These are phyloP conservation scores for Falco berigora DNA, from an alignment of 2,797 vertebrate genomes.

Conservation along the genomic window DNA sequence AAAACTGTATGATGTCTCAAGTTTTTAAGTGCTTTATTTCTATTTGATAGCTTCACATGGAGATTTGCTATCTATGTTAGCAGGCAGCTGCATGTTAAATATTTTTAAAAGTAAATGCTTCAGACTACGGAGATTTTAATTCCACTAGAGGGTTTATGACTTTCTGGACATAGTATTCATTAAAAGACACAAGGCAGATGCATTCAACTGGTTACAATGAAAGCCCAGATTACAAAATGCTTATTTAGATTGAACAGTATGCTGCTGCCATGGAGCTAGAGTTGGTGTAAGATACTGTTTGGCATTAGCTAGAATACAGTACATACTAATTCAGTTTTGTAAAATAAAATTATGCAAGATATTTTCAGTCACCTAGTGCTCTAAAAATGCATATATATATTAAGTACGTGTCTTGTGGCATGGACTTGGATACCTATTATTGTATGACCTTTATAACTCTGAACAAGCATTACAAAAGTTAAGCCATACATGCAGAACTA, in stretches of 20 bases:
- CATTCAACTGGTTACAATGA: not conserved
- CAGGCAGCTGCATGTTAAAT: not conserved
- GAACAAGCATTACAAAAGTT: not conserved
- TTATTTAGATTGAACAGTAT: not conserved
- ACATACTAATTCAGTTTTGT: not conserved
- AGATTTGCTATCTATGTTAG: not conserved
- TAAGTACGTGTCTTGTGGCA: not conserved
- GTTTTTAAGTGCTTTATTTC: not conserved
- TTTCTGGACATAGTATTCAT: slow-evolving; percentile 42
- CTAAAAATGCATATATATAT: not conserved
- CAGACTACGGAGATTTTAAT: not conserved
- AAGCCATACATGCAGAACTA: not conserved
- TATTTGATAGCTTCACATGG: not conserved
- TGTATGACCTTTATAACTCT: not conserved
- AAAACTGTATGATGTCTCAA: not conserved
- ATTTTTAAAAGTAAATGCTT: not conserved
- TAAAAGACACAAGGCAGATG: not conserved
- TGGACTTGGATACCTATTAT: not conserved
- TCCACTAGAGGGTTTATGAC: not conserved
- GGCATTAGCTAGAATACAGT: not conserved
- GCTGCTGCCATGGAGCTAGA: not conserved
- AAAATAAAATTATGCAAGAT: not conserved
- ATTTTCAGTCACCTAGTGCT: not conserved
- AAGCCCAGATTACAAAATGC: not conserved
- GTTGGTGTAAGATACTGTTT: not conserved